These are phyloP conservation scores for Lytechinus pictus DNA, from an alignment of 35 echinoderm and acorn worm species.

Conservation along the genomic window DNA sequence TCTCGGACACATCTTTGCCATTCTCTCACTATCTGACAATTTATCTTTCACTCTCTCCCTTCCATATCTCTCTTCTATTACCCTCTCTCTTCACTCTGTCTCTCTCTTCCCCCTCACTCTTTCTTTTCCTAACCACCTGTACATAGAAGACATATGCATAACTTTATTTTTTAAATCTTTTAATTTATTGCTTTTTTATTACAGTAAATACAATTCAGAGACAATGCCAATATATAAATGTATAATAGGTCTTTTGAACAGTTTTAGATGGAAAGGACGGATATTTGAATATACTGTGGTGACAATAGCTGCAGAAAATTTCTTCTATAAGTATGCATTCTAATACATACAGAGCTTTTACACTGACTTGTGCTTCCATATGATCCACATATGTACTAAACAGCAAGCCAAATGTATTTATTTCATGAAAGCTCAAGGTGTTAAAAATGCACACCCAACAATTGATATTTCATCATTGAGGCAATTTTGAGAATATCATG, in stretches of 20 bases:
- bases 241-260: background rate
- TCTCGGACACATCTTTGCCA: too few species aligned
- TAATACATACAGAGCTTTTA: background rate
- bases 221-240: background rate
- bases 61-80: too few species aligned
- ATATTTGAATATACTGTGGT: background rate
- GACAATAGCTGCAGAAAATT: background rate
- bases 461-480: background rate
- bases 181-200: background rate
- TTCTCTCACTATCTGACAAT: too few species aligned
- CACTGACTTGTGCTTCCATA: constrained; percentile 17
- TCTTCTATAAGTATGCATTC: background rate
- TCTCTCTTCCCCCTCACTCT: background rate
- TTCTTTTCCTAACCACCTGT: background rate
- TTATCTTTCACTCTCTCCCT: too few species aligned
- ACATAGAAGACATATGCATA: background rate
- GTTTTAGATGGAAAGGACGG: background rate
- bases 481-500: background rate
- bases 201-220: background rate
- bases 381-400: constrained; percentile 45
- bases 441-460: background rate
- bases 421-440: background rate
- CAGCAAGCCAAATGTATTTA: background rate
- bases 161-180: background rate
- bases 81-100: background rate